Evolutionary conservation across 2,797 vertebrate species (phyloP).

Genomic region (Sphaeramia orbicularis): DNA sequence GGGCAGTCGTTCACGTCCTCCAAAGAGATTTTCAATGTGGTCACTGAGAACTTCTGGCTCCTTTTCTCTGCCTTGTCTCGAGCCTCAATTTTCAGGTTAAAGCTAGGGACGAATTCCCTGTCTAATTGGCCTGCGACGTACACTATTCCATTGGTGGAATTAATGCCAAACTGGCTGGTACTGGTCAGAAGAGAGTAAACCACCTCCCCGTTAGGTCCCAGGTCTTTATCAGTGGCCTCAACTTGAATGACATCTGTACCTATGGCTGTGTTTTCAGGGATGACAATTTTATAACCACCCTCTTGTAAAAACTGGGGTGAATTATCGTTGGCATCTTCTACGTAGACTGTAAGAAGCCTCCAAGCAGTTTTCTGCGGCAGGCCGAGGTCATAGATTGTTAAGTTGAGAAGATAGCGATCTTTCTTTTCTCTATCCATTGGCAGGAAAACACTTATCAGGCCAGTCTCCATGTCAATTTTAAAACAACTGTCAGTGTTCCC

Average conservation of each 20-base stretch:
- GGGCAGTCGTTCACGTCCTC: conserved; percentile 98
- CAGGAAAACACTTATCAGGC: conserved; percentile 91
- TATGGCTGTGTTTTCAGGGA: conserved; percentile 95
- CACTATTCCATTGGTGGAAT: conserved; percentile 92
- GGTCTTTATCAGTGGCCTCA: conserved; percentile 94
- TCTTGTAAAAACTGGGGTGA: conserved; percentile 92
- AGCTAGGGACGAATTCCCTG: conserved; percentile 89
- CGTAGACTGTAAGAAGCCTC: conserved; percentile 91
- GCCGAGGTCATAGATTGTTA: conserved; percentile 95
- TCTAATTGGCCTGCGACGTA: conserved; percentile 94
- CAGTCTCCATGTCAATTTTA: conserved; percentile 90
- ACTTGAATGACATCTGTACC: conserved; percentile 95
- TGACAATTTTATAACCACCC: conserved; percentile 86
- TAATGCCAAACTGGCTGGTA: conserved; percentile 92
- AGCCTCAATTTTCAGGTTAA: conserved; percentile 94
- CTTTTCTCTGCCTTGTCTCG: conserved; percentile 90
- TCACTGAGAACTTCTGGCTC: conserved; percentile 89
- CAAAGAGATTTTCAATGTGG: conserved; percentile 88
- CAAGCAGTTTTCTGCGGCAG: conserved; percentile 91
- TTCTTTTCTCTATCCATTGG: conserved; percentile 94
- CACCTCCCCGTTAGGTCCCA: conserved; percentile 91
- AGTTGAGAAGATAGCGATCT: conserved; percentile 93
- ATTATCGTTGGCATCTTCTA: conserved; percentile 96
- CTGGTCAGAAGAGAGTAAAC: conserved; percentile 93
- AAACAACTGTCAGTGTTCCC: conserved; percentile 96